Conservation (phyloP, 1,140 invertebrate genomes). For the Yoshiicerus persimilis region DNA sequence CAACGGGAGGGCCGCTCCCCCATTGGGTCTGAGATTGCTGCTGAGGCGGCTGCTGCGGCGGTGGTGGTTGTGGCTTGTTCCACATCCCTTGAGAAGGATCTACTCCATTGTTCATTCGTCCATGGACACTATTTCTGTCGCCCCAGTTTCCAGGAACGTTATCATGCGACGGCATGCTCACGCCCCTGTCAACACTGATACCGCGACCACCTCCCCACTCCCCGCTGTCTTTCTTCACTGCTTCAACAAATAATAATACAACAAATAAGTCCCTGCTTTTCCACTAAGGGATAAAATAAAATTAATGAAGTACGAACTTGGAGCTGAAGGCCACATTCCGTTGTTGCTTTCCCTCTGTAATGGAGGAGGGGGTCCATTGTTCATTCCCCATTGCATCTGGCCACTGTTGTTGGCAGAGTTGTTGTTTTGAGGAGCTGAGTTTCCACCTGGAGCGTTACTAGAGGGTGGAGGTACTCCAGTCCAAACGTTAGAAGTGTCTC, state of each 20-base stretch:
- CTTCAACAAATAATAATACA: not conserved
- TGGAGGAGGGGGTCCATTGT: constrained; percentile 50
- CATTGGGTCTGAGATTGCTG: constrained; percentile 57
- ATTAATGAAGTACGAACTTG: constrained; percentile 24
- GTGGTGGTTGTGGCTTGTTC: constrained; percentile 57
- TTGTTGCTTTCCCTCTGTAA: constrained; percentile 29
- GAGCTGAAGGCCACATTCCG: constrained; percentile 44
- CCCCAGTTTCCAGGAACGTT: constrained; percentile 36
- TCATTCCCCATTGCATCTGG: constrained; percentile 49
- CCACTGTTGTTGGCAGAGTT: constrained; percentile 29
- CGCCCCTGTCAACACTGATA: not conserved
- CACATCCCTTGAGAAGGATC: constrained; percentile 63
- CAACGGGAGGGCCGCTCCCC: constrained; percentile 51
- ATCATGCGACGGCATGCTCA: constrained; percentile 11
- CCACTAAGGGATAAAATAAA: too few species aligned
- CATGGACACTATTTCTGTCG: constrained; percentile 25
- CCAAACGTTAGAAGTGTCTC: constrained; percentile 58
- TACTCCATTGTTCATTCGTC: constrained; percentile 40
- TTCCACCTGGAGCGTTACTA: constrained; percentile 45
- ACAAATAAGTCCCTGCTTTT: not conserved
- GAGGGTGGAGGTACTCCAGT: constrained; percentile 55
- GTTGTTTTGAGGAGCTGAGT: constrained; percentile 11
- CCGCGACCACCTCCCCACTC: constrained; percentile 34
- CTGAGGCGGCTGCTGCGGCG: constrained; percentile 57
- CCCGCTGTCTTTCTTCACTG: constrained; percentile 36